Evolutionary conservation across 2,113 vertebrate species (phyloP).

Genomic region (Cyrtonyx montezumae): DNA sequence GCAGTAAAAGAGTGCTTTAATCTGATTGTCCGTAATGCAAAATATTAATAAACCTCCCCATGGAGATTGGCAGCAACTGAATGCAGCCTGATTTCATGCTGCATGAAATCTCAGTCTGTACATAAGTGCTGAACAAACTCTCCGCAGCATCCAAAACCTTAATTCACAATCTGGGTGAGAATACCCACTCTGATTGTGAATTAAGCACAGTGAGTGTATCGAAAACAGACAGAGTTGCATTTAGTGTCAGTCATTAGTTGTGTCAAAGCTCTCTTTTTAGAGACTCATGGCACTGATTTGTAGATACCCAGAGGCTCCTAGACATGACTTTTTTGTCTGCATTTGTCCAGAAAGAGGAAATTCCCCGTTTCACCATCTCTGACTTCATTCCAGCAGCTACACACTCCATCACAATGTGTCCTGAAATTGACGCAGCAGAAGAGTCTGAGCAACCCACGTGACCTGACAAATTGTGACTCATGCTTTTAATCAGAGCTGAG

Average conservation of each 20-base stretch:
- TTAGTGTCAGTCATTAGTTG: not conserved
- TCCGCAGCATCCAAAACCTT: not conserved
- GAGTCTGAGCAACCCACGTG: not conserved
- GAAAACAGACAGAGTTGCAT: not conserved
- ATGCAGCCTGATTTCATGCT: not conserved
- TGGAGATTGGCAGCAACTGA: not conserved
- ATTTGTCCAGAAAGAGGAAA: constrained; percentile 1
- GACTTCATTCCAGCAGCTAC: constrained; percentile 11
- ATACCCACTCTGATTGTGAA: not conserved
- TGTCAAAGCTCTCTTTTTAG: not conserved
- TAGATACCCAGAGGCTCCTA: not conserved
- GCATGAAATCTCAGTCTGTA: not conserved
- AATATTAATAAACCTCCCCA: not conserved
- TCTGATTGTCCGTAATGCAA: not conserved
- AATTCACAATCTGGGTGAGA: not conserved
- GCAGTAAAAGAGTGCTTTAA: constrained; percentile 4
- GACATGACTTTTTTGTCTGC: not conserved
- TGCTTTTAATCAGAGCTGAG: constrained; percentile 54
- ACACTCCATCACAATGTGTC: not conserved
- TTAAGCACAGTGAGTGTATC: not conserved
- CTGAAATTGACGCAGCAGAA: not conserved
- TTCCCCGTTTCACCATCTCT: not conserved
- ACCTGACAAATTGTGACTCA: constrained; percentile 53
- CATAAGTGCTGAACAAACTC: not conserved
- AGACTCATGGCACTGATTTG: not conserved